Evolutionary conservation across 2,113 vertebrate species (phyloP), one percentile per base, ranked within the genome.

Genomic region (Baryphthengus martii): DNA sequence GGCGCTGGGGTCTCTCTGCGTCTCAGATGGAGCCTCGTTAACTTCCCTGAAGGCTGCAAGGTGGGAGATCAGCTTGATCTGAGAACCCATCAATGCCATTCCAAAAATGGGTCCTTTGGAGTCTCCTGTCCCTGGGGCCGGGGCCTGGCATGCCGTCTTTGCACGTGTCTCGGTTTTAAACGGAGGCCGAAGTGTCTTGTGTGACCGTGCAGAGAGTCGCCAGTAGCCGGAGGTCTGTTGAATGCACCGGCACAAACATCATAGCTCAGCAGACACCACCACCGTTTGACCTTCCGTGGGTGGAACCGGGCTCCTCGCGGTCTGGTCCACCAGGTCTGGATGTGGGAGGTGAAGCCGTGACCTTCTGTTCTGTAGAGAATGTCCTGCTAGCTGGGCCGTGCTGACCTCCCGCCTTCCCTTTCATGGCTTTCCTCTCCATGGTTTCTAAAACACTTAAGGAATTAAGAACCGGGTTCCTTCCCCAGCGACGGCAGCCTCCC

Each of bases 171-270:
- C 1, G 2, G 29, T n/a, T 73, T 35, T 37, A 44, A 78, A 4
- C 3, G 1, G 58, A 52, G 68, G 24, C 58, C 37, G 6, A 14
- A 49, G 24, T 9, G 13, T 31, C 39, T 74, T 19, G 26, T 17
- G 0, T 6, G 39, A 40, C 44, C 19, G 11, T 10, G 37, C 39
- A 11, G 56, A 49, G 50, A 14, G 17, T 31, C 55, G 3, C 37
- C 59, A 5, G 37, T 33, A 29, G 35, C 66, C 4, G 0, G 55
- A 25, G 25, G 35, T 14, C 3, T 4, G 53, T 52, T 1, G 4
- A 16, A 53, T 18, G 70, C 75, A 33, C 58, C 61, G 29, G 53
- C 37, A 50, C 59, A 76, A 55, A 19, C 44, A 31, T 9, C 8
- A 3, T 5, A 62, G 86, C 63, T 42, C 68, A 55, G 79, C 39